A percentile compares a stretch with the other conserved stretches of the same genome.
Conservation (phyloP, 1,140 invertebrate species). For the Atta colombica region DNA sequence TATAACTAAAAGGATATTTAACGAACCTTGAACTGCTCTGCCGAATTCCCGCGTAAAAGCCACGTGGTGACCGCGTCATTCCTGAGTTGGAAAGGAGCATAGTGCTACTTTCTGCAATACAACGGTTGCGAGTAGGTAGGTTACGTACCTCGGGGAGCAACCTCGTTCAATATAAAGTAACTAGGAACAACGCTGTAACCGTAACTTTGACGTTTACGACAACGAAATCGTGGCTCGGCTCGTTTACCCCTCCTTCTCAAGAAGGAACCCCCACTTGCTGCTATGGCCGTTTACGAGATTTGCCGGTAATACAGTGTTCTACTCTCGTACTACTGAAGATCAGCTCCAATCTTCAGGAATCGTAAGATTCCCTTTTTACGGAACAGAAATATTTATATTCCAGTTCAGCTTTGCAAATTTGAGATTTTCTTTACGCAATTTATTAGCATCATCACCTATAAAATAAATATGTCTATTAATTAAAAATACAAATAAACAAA, state of each 20-base stretch:
- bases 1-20: conserved; percentile 44
- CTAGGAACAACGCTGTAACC: conserved; percentile 86
- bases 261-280: conserved; percentile 69
- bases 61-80: conserved; percentile 77
- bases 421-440: background rate
- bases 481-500: conserved; percentile 8
- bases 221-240: conserved; percentile 87
- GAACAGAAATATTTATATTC: conserved; percentile 53
- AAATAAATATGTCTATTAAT: background rate
- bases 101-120: conserved; percentile 73
- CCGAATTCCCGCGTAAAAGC: conserved; percentile 83
- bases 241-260: conserved; percentile 81
- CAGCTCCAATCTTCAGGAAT: conserved; percentile 64
- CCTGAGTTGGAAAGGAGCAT: conserved; percentile 72
- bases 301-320: conserved; percentile 75
- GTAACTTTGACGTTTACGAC: conserved; percentile 87
- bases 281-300: conserved; percentile 69
- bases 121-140: conserved; percentile 82
- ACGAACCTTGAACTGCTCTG: conserved; percentile 68
- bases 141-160: conserved; percentile 87
- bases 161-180: conserved; percentile 87
- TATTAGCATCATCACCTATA: background rate
- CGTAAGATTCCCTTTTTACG: conserved; percentile 46
- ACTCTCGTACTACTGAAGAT: conserved; percentile 70
- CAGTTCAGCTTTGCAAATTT: conserved; percentile 37